These are phyloP conservation scores for Eulemur rufifrons DNA, from an alignment of 2,113 vertebrate species.

Conservation along the genomic window DNA sequence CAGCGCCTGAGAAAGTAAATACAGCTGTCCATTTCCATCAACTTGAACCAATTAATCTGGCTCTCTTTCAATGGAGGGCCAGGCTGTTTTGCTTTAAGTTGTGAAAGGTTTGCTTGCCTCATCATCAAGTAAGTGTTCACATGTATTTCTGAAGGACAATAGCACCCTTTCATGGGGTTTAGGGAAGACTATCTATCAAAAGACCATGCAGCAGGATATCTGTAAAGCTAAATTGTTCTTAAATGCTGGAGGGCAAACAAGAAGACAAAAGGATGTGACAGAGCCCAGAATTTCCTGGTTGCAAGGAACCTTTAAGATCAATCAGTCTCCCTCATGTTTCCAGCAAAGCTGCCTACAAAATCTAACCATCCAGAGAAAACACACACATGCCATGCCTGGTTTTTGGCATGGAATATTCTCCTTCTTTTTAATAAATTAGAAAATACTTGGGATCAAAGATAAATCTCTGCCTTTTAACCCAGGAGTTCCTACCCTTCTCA, in stretches of 20 bases:
- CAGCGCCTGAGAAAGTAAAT: slow-evolving; percentile 45
- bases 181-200: not conserved
- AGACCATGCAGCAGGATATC: not conserved
- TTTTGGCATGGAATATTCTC: not conserved
- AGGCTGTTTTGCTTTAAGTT: not conserved
- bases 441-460: not conserved
- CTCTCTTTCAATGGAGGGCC: not conserved
- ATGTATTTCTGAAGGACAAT: slow-evolving; percentile 3
- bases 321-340: not conserved
- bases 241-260: not conserved
- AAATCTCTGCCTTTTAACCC: not conserved
- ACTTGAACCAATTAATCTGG: not conserved
- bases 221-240: not conserved
- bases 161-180: not conserved
- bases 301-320: not conserved
- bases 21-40: slow-evolving; percentile 33
- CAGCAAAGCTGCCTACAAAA: not conserved
- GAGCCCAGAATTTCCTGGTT: not conserved
- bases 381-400: not conserved
- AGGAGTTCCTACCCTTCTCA: not conserved
- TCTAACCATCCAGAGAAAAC: not conserved
- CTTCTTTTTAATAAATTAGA: not conserved
- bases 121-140: not conserved
- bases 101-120: slow-evolving; percentile 37
- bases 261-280: not conserved